These are phyloP conservation scores for Hermatobates lingyangjiaoensis DNA, from an alignment of 1,140 invertebrate genomes.

Conservation along the genomic window DNA sequence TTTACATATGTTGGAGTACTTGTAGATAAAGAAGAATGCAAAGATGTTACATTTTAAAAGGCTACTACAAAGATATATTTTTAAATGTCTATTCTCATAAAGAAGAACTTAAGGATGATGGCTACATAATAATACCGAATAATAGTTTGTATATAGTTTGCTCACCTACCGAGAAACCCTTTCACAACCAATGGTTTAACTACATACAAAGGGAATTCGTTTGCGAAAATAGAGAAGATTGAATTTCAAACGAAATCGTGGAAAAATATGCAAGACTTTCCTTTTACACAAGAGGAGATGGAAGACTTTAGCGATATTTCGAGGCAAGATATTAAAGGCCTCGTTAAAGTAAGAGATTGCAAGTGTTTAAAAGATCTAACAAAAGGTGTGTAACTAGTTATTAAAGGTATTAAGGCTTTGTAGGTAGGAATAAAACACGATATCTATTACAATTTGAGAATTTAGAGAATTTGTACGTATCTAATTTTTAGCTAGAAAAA, in stretches of 20 bases:
- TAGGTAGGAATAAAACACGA: conserved; percentile 1
- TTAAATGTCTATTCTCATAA: not conserved
- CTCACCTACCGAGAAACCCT: not conserved
- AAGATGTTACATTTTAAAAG: conserved; percentile 5
- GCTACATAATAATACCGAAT: conserved; percentile 5
- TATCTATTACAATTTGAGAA: conserved; percentile 3
- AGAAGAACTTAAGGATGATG: too few relatives aligned
- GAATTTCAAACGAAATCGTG: not conserved
- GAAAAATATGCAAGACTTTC: not conserved
- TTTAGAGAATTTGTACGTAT: not conserved
- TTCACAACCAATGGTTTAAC: too few relatives aligned
- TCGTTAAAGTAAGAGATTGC: conserved; percentile 5
- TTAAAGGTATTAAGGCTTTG: not conserved
- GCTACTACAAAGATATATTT: conserved; percentile 1
- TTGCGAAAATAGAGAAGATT: conserved; percentile 3
- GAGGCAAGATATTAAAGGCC: conserved; percentile 1
- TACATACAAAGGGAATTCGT: conserved; percentile 1
- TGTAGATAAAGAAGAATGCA: conserved; percentile 1
- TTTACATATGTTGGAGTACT: conserved; percentile 6
- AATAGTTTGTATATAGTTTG: conserved; percentile 2
- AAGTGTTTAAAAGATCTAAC: too few relatives aligned
- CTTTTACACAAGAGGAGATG: not conserved
- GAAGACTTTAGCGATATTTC: not conserved
- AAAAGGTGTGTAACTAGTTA: conserved; percentile 3
- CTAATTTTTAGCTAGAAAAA: conserved; percentile 7